Evolutionary conservation across 2,113 vertebrate species (phyloP).

Genomic region (Rhegmatorhina hoffmannsi): DNA sequence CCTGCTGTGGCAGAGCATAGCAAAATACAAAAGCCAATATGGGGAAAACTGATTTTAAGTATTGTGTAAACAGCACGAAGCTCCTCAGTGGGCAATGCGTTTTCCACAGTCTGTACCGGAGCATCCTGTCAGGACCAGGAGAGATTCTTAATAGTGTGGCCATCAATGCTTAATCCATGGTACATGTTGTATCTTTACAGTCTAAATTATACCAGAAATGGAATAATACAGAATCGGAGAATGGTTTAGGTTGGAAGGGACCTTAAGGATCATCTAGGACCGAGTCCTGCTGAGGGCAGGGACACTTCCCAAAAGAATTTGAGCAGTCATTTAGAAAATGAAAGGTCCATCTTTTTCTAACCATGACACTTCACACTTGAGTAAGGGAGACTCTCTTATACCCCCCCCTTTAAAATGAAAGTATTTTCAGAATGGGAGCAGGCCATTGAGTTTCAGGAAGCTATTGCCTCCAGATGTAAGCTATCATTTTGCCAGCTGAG

Average conservation of each 20-base stretch:
- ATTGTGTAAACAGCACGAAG: background rate
- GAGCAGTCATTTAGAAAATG: background rate
- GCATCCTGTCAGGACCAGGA: background rate
- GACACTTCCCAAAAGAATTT: background rate
- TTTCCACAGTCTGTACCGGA: background rate
- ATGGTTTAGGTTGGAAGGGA: background rate
- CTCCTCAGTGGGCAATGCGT: background rate
- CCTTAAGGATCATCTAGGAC: background rate
- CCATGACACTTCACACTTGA: background rate
- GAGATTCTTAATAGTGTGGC: background rate
- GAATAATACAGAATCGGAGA: background rate
- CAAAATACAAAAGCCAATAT: background rate
- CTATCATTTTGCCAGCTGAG: background rate
- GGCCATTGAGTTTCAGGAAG: background rate
- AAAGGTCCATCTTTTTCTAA: background rate
- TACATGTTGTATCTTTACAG: background rate
- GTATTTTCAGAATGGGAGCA: background rate
- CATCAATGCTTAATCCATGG: background rate
- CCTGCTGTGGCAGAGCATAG: background rate
- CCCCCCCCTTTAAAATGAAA: background rate
- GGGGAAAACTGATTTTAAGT: background rate
- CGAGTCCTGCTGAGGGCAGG: background rate
- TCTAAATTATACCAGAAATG: background rate
- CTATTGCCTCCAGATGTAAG: conserved; percentile 24
- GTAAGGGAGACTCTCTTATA: background rate